A percentile compares a stretch with the other conserved stretches of the same genome.
Evolutionary conservation across 2,797 vertebrate species (phyloP).

Genomic region (Manis pentadactyla): DNA sequence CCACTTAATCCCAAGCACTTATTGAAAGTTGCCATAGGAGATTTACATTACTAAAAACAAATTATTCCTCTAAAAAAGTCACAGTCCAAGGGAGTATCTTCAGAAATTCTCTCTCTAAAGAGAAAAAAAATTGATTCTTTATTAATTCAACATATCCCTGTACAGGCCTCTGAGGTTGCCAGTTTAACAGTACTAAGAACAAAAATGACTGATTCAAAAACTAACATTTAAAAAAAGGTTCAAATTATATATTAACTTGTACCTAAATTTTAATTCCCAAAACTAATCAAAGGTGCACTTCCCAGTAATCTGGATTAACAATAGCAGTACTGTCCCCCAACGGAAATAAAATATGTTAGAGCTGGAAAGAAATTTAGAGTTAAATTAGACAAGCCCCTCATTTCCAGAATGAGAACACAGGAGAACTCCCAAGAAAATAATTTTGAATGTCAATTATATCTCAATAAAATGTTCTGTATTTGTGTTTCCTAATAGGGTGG

Average conservation of each 20-base stretch:
- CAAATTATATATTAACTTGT: slow-evolving; percentile 33
- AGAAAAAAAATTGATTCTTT: neutral
- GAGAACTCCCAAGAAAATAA: slow-evolving; percentile 9
- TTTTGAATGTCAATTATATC: neutral
- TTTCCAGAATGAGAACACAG: slow-evolving; percentile 35
- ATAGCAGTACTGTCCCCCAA: neutral
- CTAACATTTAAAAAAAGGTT: neutral
- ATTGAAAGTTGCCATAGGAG: neutral
- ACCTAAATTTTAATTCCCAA: slow-evolving; percentile 48
- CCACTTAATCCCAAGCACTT: neutral
- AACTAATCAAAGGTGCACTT: slow-evolving; percentile 46
- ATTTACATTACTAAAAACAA: slow-evolving; percentile 26
- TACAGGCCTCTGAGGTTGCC: neutral
- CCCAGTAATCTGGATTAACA: slow-evolving; percentile 52
- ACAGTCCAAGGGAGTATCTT: neutral
- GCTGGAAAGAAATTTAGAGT: neutral
- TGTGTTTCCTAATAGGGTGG: neutral
- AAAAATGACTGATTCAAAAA: slow-evolving; percentile 11
- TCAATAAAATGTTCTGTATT: neutral
- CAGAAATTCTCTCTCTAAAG: slow-evolving; percentile 11
- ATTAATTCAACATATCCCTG: neutral
- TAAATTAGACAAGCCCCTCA: slow-evolving; percentile 25
- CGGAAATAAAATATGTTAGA: slow-evolving; percentile 6
- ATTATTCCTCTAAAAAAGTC: neutral
- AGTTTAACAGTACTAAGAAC: slow-evolving; percentile 23